Base-by-base conservation (phyloP, 2,797 vertebrate species). In the Myripristis murdjan region DNA sequence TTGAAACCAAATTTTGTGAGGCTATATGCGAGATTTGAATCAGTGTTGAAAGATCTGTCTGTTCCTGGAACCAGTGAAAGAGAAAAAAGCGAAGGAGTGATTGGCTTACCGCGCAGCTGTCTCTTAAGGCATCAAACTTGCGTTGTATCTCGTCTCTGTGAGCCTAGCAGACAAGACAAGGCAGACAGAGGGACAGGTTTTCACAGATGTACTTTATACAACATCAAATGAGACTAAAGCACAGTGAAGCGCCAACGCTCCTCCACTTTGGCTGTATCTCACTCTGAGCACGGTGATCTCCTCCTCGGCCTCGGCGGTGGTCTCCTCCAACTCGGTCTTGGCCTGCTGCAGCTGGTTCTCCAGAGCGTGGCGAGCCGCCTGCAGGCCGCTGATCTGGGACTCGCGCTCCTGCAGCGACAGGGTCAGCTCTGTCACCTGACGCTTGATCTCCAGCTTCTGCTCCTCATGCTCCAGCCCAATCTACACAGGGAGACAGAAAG, bases 121-220 rank as follows among this genome's bases (percentile, higher is more conserved):
- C 98, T 92, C 98, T 96, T 93, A 99, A 94, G 80, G 95, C 96
- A 86, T 99, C 98, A 91, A 97, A 99, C 94, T 99, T 99, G 89
- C 97, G 95, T 87, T 99, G 98, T 92, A 99, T 97, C 91, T 99
- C 98, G 85, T 99, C 97, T 92, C 98, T 95, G 92, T 98, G 98
- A 73, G 98, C 97, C 98, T 99, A 70, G 85, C 81, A 91, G 93
- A 93, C 48, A 65, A 56, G 64, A 79, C 48, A 84, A 63, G 53
- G 78, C 4, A 77, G 43, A 84, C 49, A 79, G 49, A 58, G 33
- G 56, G 69, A 79, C 20, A 76, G 16, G 59, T n/a, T 54, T 46
- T 86, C 43, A 86, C 33, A 37, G 64, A 22, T 41, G 48, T 73
- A 44, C 24, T 16, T 81, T 46, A 74, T 16, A 35, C 14, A 62